Conservation (phyloP, 37 sponge, comb jelly and placozoan genomes). For the Haliclona indistincta region DNA sequence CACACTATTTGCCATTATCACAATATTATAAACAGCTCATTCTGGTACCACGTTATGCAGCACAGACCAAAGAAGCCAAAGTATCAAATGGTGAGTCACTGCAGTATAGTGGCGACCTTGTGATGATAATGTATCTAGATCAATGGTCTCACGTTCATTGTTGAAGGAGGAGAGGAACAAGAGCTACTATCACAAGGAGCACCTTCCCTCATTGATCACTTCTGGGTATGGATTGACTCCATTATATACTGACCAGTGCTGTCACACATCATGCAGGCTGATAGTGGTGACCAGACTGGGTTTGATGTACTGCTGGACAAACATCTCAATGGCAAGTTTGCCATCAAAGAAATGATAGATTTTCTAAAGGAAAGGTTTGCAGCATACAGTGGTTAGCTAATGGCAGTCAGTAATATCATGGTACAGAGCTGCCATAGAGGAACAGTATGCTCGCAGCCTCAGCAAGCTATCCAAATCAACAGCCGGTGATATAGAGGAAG, state of each 20-base stretch:
- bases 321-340: slow-evolving; percentile 55
- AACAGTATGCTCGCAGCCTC: slow-evolving; percentile 62
- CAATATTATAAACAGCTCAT: not conserved
- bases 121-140: not conserved
- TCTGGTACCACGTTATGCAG: not conserved
- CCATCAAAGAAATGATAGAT: slow-evolving; percentile 79
- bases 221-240: slow-evolving; percentile 59
- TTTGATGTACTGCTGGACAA: slow-evolving; percentile 72
- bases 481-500: slow-evolving; percentile 71
- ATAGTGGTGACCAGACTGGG: slow-evolving; percentile 58
- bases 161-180: slow-evolving; percentile 50
- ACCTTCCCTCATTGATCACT: slow-evolving; percentile 69
- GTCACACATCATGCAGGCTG: slow-evolving; percentile 41
- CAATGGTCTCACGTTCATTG: slow-evolving; percentile 59
- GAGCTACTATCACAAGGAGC: slow-evolving; percentile 43
- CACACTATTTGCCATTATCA: not conserved
- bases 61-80: slow-evolving; percentile 34
- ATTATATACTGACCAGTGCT: not conserved
- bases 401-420: not conserved
- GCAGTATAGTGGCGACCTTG: not conserved
- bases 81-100: slow-evolving; percentile 11
- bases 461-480: slow-evolving; percentile 70
- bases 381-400: not conserved
- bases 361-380: slow-evolving; percentile 73
- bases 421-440: slow-evolving; percentile 73